Percentiles rank a stretch among this genome's conserved stretches.
phyloP scores from a whole-genome alignment of 2,113 vertebrate genomes.

The Perognathus longimembris region DNA sequence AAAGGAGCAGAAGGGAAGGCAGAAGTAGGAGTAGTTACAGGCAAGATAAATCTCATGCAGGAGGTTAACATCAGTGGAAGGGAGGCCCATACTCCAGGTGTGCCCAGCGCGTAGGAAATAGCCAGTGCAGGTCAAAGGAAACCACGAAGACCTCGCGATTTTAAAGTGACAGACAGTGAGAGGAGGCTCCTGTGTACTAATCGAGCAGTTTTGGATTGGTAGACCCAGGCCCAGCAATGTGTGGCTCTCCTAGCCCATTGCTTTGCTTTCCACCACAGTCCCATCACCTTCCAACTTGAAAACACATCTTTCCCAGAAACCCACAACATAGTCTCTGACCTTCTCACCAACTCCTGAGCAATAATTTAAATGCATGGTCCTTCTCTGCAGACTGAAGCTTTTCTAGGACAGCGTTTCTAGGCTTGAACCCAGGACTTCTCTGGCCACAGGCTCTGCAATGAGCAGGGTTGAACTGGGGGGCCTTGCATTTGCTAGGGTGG shows the following conservation, averaged over 20 bases:
- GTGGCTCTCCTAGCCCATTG: neutral
- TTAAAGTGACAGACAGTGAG: neutral
- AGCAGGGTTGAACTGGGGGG: neutral
- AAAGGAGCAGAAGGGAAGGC: slow-evolving; percentile 33
- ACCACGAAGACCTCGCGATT: neutral
- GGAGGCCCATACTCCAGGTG: neutral
- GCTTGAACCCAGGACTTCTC: neutral
- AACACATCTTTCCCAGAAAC: neutral
- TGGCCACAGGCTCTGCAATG: neutral
- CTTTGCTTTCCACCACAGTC: slow-evolving; percentile 1
- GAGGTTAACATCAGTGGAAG: slow-evolving; percentile 44
- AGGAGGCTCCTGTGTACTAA: neutral
- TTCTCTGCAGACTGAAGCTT: no score
- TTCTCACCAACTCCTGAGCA: neutral
- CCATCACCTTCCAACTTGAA: neutral
- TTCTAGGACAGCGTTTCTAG: no score
- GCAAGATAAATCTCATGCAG: slow-evolving; percentile 35
- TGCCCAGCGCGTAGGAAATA: neutral
- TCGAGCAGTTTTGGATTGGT: neutral
- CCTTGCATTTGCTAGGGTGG: no score
- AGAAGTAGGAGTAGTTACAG: slow-evolving; percentile 23
- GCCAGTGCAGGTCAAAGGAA: neutral
- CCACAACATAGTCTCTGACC: neutral
- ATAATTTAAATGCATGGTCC: neutral
- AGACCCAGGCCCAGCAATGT: neutral